Evolutionary conservation across 2,888 invertebrate species (phyloP).

Genomic region (Lysandra bellargus): DNA sequence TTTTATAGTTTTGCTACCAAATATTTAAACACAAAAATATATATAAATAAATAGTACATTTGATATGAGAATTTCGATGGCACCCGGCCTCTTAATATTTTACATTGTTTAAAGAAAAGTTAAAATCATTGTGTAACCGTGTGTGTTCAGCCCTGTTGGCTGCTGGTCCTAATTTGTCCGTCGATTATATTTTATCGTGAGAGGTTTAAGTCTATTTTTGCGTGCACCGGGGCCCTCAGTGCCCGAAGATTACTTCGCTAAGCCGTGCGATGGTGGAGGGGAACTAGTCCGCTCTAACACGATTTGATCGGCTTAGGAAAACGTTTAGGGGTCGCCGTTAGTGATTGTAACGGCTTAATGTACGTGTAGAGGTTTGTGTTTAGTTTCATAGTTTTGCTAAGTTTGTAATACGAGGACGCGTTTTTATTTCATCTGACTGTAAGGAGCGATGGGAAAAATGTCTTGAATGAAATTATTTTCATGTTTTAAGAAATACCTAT

Average conservation of each 20-base stretch:
- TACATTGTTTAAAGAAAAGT: background rate
- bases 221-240: background rate
- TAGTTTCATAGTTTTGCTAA: background rate
- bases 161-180: background rate
- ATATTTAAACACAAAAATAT: no score
- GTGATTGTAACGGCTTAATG: background rate
- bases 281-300: background rate
- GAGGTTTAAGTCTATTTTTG: conserved; percentile 7
- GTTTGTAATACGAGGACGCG: background rate
- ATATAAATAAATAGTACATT: no score
- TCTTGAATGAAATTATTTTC: background rate
- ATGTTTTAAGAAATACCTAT: no score
- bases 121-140: background rate
- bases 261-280: background rate
- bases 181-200: conserved; percentile 22
- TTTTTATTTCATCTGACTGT: no score
- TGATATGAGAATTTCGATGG: no score
- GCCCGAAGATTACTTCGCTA: background rate
- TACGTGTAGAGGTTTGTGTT: background rate
- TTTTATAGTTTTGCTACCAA: no score
- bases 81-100: no score
- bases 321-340: background rate
- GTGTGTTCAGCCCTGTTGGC: conserved; percentile 13
- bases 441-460: no score
- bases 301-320: background rate